Evolutionary conservation across 1,140 invertebrate species (phyloP).

Genomic region (Drosophila quadrilineata): DNA sequence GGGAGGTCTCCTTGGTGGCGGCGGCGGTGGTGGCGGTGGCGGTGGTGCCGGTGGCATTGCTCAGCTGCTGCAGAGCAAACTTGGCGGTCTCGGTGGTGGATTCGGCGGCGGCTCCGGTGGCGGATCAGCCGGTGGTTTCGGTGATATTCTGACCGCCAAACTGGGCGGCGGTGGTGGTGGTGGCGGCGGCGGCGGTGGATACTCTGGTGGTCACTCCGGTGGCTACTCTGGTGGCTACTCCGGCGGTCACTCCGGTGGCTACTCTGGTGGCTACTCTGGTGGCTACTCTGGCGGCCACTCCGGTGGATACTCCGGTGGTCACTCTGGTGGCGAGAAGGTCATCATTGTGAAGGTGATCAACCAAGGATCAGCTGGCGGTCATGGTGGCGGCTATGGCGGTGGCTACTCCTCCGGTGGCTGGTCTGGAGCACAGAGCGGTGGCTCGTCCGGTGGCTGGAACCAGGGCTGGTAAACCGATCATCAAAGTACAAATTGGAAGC

Average conservation of each 20-base stretch:
- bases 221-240: slow-evolving; percentile 15
- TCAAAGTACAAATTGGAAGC: slow-evolving; percentile 49
- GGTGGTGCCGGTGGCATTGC: slow-evolving; percentile 40
- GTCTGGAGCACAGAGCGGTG: slow-evolving; percentile 9
- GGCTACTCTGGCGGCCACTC: slow-evolving; percentile 15
- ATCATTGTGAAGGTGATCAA: slow-evolving; percentile 57
- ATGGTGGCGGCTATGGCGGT: slow-evolving; percentile 12
- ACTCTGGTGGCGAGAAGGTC: slow-evolving; percentile 45
- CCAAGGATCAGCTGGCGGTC: slow-evolving; percentile 19
- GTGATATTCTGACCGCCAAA: slow-evolving; percentile 19
- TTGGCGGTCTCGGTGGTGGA: slow-evolving; percentile 39
- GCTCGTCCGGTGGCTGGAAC: slow-evolving; percentile 53
- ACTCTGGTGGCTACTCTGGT: slow-evolving; percentile 35
- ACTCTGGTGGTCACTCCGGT: slow-evolving; percentile 31
- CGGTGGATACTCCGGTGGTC: slow-evolving; percentile 32
- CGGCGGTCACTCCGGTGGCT: slow-evolving; percentile 22
- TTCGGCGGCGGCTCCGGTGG: slow-evolving; percentile 35
- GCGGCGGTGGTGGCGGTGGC: slow-evolving; percentile 53
- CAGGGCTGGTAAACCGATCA: slow-evolving; percentile 55
- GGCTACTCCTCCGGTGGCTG: slow-evolving; percentile 40
- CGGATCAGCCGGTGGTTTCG: slow-evolving; percentile 31
- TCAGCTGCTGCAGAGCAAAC: slow-evolving; percentile 56
- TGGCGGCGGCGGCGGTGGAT: slow-evolving; percentile 17
- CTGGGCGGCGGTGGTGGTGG: slow-evolving; percentile 35
- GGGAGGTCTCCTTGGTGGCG: slow-evolving; percentile 57